phyloP scores from a whole-genome alignment of 2,888 invertebrate genomes.

The Callyntrura guangdongensis region DNA sequence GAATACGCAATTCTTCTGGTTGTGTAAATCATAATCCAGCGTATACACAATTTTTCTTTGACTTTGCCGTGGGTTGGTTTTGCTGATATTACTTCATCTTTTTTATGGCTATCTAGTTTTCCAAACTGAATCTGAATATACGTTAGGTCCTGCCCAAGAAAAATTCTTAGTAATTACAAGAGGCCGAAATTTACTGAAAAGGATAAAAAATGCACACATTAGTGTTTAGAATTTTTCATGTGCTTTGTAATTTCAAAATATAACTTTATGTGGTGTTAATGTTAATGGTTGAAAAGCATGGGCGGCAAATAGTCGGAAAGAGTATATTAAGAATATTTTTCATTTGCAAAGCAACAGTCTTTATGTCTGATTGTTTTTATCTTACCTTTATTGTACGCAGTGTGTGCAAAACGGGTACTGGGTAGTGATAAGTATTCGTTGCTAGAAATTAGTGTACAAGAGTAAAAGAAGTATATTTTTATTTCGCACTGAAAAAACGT shows the following conservation, averaged over 20 bases:
- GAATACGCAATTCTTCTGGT: no score
- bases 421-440: conserved; percentile 4
- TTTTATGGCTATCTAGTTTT: background rate
- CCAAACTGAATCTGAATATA: background rate
- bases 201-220: background rate
- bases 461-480: background rate
- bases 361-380: background rate
- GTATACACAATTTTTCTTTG: no score
- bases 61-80: no score
- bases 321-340: background rate
- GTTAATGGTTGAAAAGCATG: no score
- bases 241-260: no score
- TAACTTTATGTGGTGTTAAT: background rate
- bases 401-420: conserved; percentile 25
- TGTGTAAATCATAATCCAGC: no score
- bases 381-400: conserved; percentile 52
- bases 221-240: background rate
- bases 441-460: conserved; percentile 44
- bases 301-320: no score
- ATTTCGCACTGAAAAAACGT: conserved; percentile 31
- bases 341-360: background rate
- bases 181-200: conserved; percentile 74
- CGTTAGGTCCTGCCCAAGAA: conserved; percentile 70
- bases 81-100: background rate
- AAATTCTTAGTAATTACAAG: conserved; percentile 61